Evolutionary conservation across 2,888 invertebrate genomes (phyloP).

Genomic region (Nomada hirtipes): DNA sequence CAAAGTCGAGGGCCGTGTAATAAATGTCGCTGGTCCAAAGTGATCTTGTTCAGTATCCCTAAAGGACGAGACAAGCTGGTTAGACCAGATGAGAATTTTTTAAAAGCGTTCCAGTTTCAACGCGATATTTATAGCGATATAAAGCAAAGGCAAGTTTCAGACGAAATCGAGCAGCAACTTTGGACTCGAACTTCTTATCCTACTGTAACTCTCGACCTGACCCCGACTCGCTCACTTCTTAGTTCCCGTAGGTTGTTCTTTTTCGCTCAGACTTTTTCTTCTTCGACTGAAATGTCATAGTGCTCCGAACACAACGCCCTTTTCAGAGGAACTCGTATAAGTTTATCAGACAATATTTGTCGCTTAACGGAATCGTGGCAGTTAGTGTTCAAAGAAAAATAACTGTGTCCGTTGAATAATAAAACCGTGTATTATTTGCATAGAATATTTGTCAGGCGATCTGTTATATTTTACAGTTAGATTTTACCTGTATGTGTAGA

Average conservation of each 20-base stretch:
- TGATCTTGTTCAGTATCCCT: slow-evolving; percentile 4
- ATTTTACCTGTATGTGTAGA: no score
- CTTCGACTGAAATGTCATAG: slow-evolving; percentile 23
- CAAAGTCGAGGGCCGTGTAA: not conserved
- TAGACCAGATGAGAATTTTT: slow-evolving; percentile 38
- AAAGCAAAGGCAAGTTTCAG: slow-evolving; percentile 52
- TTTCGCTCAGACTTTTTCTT: slow-evolving; percentile 11
- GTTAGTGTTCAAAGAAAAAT: not conserved
- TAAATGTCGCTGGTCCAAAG: slow-evolving; percentile 12
- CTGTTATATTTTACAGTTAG: no score
- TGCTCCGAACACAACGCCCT: slow-evolving; percentile 24
- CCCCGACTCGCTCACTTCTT: slow-evolving; percentile 20
- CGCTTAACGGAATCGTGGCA: not conserved
- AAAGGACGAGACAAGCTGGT: slow-evolving; percentile 31
- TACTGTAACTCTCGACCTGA: slow-evolving; percentile 49
- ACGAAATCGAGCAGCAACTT: slow-evolving; percentile 61
- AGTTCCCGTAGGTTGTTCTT: slow-evolving; percentile 3
- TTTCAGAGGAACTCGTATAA: slow-evolving; percentile 45
- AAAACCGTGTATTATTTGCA: not conserved
- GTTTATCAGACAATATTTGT: slow-evolving; percentile 45
- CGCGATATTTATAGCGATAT: slow-evolving; percentile 62
- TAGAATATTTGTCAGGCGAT: no score
- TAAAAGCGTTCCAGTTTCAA: slow-evolving; percentile 48
- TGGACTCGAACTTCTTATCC: slow-evolving; percentile 55
- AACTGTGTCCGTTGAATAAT: not conserved